These are phyloP conservation scores for Nansenia antarctica DNA, from an alignment of 2,113 vertebrate genomes.

Conservation along the genomic window DNA sequence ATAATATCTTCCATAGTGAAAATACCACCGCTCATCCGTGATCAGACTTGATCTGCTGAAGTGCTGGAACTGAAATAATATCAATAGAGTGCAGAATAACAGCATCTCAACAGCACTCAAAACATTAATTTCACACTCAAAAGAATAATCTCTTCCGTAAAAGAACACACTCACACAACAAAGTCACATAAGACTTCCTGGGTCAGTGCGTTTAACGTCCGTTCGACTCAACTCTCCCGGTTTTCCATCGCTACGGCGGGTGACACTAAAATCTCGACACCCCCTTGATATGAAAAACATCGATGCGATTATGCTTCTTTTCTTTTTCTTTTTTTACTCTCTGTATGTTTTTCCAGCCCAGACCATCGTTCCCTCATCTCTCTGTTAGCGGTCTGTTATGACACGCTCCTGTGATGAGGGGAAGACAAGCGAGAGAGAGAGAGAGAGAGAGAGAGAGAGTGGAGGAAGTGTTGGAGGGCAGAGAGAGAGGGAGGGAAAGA, in stretches of 20 bases:
- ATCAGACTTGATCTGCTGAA: too few species aligned
- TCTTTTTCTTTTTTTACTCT: not conserved
- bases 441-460: not conserved
- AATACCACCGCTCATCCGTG: too few species aligned
- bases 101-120: too few species aligned
- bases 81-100: too few species aligned
- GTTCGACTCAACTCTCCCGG: too few species aligned
- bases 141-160: too few species aligned
- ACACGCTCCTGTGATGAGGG: conserved; percentile 16
- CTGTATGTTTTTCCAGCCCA: not conserved
- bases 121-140: too few species aligned
- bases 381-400: conserved; percentile 1
- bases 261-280: not conserved
- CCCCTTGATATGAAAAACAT: not conserved
- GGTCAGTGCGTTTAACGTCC: too few species aligned
- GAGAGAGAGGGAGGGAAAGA: not conserved
- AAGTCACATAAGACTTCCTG: too few species aligned
- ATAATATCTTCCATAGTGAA: too few species aligned
- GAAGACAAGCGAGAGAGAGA: not conserved
- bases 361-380: conserved; percentile 2
- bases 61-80: too few species aligned
- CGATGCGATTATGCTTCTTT: not conserved
- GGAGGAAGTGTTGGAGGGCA: not conserved
- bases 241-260: not conserved
- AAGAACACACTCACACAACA: too few species aligned